Evolutionary conservation across 2,888 invertebrate species (phyloP), one percentile per base, ranked within the genome.

Genomic region (Apoderus coryli): DNA sequence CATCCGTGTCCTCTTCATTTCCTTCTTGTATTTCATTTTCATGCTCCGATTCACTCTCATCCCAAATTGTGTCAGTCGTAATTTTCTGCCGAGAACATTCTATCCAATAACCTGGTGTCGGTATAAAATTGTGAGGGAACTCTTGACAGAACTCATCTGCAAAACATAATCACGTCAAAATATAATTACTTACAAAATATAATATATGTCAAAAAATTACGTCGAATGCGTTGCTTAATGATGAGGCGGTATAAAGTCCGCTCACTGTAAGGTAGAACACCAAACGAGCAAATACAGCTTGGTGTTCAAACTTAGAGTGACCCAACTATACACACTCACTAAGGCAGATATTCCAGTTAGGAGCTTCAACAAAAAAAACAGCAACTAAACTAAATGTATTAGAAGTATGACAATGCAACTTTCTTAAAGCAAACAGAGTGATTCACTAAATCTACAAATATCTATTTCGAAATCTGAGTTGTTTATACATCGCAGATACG

Each of bases 191-290:
- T 23, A 23, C n/a, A 10, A 11, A 23, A 23, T 23, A 10, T 13
- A 9, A 25, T 14, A 10, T 12, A n/a, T 10, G 10, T 24, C 22
- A 23, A n/a, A 29, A 13, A 16, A 25, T 25, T 26, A 30, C 15
- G 27, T 13, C 25, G 14, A 10, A 24, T 4, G 22, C 5, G 40
- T 22, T n/a, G 16, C 26, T n/a, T n/a, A 19, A n/a, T 10, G 37
- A 32, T 25, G 37, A 31, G 29, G 36, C 12, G 53, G 52, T 52
- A 46, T 60, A 56, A 56, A 63, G 69, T 68, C 74, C 69, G 65
- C 72, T 81, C 85, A 85, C 85, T 85, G 85, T 85, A 85, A 86
- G 84, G 84, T 84, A 81, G 84, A 86, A 86, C 85, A 86, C 85
- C 85, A 86, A 85, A 77, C 85, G 68, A 54, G 63, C 63, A 58